Conservation (phyloP, 2,888 invertebrate genomes). For the Deroplatys truncata region DNA sequence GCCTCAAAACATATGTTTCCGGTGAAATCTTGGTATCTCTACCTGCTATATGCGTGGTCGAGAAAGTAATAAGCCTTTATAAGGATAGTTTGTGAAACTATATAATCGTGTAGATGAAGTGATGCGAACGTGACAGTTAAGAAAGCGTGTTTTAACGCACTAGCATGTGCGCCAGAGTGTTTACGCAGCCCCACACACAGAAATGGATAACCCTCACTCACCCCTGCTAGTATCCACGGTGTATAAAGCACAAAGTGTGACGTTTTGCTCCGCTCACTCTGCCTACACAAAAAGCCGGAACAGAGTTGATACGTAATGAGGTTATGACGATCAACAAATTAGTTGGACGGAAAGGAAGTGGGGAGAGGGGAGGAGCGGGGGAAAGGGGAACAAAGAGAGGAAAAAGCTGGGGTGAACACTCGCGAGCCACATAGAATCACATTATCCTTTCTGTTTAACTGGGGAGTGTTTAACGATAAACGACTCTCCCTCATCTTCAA, state of each 20-base stretch:
- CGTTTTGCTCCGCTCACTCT: conserved; percentile 1
- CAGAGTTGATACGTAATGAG: conserved; percentile 6
- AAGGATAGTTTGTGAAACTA: too few relatives aligned
- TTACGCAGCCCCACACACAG: too few relatives aligned
- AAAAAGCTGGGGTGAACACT: not conserved
- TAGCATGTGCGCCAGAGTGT: too few relatives aligned
- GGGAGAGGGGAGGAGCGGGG: not conserved
- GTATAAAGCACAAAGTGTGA: not conserved
- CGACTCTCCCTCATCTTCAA: not conserved
- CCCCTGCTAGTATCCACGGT: not conserved
- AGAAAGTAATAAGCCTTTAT: too few relatives aligned
- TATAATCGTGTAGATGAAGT: too few relatives aligned
- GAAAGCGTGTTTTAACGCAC: too few relatives aligned
- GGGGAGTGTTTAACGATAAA: not conserved
- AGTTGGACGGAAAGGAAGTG: conserved; percentile 13
- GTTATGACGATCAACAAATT: conserved; percentile 16
- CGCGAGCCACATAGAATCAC: not conserved
- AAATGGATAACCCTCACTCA: not conserved
- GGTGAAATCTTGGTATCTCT: too few relatives aligned
- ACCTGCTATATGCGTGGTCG: too few relatives aligned
- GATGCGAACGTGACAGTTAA: too few relatives aligned
- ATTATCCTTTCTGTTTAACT: not conserved
- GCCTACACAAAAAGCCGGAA: conserved; percentile 8
- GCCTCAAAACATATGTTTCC: too few relatives aligned
- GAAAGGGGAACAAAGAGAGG: not conserved